These are phyloP conservation scores for Drosophila ezoana DNA, from an alignment of 2,888 invertebrate genomes.

Conservation along the genomic window DNA sequence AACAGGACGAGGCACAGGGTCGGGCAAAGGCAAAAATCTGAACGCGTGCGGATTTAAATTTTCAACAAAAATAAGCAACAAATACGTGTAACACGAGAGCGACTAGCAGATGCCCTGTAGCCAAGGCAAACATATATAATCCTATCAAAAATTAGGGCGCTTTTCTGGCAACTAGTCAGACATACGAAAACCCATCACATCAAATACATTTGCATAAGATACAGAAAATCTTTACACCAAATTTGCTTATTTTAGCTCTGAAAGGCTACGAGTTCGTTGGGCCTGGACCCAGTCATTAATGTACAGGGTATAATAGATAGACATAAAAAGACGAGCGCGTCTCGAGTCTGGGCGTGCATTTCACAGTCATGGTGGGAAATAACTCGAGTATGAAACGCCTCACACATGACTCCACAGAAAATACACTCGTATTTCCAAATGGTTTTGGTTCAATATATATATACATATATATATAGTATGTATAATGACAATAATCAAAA, in stretches of 20 bases:
- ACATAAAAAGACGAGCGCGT: constrained; percentile 39
- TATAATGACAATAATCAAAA: constrained; percentile 81
- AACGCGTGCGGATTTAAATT: constrained; percentile 79
- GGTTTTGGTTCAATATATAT: constrained; percentile 32
- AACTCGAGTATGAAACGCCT: constrained; percentile 44
- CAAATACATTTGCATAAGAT: not conserved
- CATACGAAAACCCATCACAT: too few relatives aligned
- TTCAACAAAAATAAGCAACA: constrained; percentile 74
- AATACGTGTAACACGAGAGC: not conserved
- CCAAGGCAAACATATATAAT: not conserved
- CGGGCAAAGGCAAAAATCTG: constrained; percentile 48
- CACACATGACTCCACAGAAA: constrained; percentile 61
- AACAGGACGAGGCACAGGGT: constrained; percentile 3
- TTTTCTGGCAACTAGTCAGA: not conserved
- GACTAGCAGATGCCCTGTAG: constrained; percentile 16
- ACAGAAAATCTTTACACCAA: not conserved
- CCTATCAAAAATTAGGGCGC: not conserved
- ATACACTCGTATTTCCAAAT: constrained; percentile 48
- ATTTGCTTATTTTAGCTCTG: not conserved
- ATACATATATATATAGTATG: not conserved
- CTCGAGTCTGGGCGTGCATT: constrained; percentile 29
- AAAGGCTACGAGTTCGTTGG: too few relatives aligned
- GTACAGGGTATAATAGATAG: constrained; percentile 24
- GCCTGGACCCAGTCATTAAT: not conserved
- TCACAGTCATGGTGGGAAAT: constrained; percentile 63